Percentiles rank a stretch among this genome's conserved stretches.
Conservation (phyloP, 2,797 vertebrate genomes). For the Pelobates cultripes region DNA sequence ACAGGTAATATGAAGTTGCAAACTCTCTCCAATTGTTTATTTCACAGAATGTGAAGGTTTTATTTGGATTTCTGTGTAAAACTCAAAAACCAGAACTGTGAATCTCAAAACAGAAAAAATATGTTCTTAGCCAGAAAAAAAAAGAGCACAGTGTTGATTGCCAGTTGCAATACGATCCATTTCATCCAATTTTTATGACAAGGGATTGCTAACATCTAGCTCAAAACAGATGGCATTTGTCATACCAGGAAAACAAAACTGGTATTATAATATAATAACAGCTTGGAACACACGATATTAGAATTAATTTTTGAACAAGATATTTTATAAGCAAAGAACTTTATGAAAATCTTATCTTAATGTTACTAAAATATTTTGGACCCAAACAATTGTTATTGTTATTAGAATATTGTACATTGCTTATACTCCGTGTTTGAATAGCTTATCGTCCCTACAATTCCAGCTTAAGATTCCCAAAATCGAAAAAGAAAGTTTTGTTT, state of each 20-base stretch:
- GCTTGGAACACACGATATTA: conserved; percentile 44
- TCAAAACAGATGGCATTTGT: conserved; percentile 53
- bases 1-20: conserved; percentile 4
- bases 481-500: too few species aligned
- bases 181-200: conserved; percentile 55
- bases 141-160: conserved; percentile 31
- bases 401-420: not conserved
- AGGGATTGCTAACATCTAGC: conserved; percentile 53
- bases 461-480: not conserved
- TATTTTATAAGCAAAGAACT: conserved; percentile 9
- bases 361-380: conserved; percentile 15
- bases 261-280: conserved; percentile 31
- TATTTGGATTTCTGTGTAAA: not conserved
- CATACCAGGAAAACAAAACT: conserved; percentile 50
- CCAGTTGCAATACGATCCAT: conserved; percentile 30
- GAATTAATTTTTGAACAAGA: conserved; percentile 41
- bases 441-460: not conserved
- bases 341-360: conserved; percentile 3
- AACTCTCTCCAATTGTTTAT: not conserved
- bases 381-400: not conserved
- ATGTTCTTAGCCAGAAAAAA: conserved; percentile 16
- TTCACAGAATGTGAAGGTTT: not conserved
- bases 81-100: conserved; percentile 29
- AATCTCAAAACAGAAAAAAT: conserved; percentile 28
- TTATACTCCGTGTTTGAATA: not conserved